Evolutionary conservation across 2,888 invertebrate species (phyloP).

Genomic region (Furcula furcula): DNA sequence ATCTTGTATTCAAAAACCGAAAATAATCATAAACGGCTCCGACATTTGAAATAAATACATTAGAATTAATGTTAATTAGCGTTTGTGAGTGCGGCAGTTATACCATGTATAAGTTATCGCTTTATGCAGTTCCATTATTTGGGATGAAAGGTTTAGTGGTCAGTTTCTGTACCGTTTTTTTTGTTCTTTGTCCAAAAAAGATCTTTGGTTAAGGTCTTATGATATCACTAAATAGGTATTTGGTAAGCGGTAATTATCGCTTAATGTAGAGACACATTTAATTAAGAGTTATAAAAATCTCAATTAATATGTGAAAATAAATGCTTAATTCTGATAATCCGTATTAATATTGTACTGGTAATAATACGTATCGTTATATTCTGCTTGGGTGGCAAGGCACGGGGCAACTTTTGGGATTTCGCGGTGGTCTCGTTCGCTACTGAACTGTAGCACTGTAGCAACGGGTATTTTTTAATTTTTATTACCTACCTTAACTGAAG

Average conservation of each 20-base stretch:
- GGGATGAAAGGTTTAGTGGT: too few species aligned
- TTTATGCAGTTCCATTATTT: too few species aligned
- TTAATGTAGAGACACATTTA: slow-evolving; percentile 17
- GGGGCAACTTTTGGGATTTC: background rate
- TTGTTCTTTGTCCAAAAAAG: slow-evolving; percentile 24
- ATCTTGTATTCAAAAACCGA: too few species aligned
- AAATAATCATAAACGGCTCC: too few species aligned
- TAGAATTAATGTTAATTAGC: too few species aligned
- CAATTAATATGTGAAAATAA: slow-evolving; percentile 48
- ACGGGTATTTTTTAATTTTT: slow-evolving; percentile 1
- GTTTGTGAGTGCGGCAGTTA: too few species aligned
- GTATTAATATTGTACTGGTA: slow-evolving; percentile 28
- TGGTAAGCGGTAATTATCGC: slow-evolving; percentile 40
- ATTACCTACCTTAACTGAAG: background rate
- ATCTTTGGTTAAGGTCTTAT: slow-evolving; percentile 24
- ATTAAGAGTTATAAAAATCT: slow-evolving; percentile 27
- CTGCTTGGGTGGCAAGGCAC: slow-evolving; percentile 21
- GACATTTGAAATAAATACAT: too few species aligned
- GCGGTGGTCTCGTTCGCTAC: slow-evolving; percentile 1
- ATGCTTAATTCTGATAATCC: slow-evolving; percentile 32
- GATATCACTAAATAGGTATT: slow-evolving; percentile 23
- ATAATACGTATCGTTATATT: slow-evolving; percentile 9
- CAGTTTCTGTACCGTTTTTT: slow-evolving; percentile 15
- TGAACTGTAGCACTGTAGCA: background rate
- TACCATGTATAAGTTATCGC: too few species aligned